These are phyloP conservation scores for Oikopleura dioica DNA, from an alignment of 23 tunicate species.

Conservation along the genomic window DNA sequence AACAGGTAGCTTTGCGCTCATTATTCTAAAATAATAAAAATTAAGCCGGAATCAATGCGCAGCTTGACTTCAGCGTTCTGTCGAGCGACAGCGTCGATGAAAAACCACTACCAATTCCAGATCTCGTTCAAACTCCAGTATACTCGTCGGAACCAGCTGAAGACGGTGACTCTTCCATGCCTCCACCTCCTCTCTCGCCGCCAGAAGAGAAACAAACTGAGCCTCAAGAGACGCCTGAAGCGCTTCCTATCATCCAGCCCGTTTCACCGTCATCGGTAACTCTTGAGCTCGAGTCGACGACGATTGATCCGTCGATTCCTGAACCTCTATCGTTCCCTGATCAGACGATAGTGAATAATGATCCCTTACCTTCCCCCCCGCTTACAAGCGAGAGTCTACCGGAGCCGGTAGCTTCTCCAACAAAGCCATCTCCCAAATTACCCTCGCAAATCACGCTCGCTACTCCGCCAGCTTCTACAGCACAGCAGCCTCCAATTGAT, in stretches of 20 bases:
- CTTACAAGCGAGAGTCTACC: no score
- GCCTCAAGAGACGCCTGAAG: background rate
- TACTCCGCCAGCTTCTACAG: constrained; percentile 7
- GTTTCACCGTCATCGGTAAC: background rate
- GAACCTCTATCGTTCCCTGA: background rate
- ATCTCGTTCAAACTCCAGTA: background rate
- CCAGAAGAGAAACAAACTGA: background rate
- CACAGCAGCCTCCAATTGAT: background rate
- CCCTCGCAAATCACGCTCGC: no score
- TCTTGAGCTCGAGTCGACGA: background rate
- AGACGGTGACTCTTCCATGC: background rate
- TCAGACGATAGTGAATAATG: background rate
- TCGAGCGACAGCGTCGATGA: background rate
- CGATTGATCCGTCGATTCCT: background rate
- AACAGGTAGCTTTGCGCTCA: background rate
- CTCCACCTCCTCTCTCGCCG: background rate
- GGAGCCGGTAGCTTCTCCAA: no score
- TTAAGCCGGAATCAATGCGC: background rate
- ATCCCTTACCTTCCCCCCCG: background rate
- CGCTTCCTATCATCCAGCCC: background rate
- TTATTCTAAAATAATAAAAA: background rate
- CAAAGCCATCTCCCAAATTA: no score
- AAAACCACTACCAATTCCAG: background rate
- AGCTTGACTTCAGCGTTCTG: background rate
- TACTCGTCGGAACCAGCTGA: background rate